A percentile compares a stretch with the other conserved stretches of the same genome.
These are phyloP conservation scores for Calosoma granatense DNA, from an alignment of 1,140 invertebrate species.

Conservation along the genomic window DNA sequence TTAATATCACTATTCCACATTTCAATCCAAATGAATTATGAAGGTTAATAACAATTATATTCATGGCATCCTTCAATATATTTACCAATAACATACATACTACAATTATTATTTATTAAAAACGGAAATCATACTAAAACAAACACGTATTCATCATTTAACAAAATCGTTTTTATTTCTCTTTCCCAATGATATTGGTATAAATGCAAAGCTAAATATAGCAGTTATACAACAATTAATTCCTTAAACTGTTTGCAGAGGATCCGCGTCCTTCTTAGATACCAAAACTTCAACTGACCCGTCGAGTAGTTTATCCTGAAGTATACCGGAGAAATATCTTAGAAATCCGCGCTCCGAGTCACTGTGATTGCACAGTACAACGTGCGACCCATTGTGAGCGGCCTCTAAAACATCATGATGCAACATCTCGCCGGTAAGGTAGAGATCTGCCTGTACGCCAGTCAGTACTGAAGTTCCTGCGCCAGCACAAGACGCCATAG, in stretches of 20 bases:
- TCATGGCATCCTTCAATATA: no score
- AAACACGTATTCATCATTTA: no score
- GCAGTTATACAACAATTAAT: no score
- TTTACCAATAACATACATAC: no score
- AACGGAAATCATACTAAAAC: no score
- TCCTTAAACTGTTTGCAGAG: slow-evolving; percentile 42
- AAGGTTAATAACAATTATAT: no score
- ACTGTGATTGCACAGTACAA: slow-evolving; percentile 90
- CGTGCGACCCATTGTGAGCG: slow-evolving; percentile 59
- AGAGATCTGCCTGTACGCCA: slow-evolving; percentile 64
- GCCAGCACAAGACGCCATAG: slow-evolving; percentile 81
- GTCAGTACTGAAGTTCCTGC: slow-evolving; percentile 71
- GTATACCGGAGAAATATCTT: slow-evolving; percentile 40
- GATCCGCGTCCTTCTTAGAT: slow-evolving; percentile 67
- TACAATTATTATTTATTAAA: no score
- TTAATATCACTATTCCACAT: no score
- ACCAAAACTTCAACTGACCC: slow-evolving; percentile 51
- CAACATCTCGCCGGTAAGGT: slow-evolving; percentile 89
- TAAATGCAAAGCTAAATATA: no score
- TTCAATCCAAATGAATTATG: no score
- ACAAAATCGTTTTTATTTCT: no score
- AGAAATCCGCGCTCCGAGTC: slow-evolving; percentile 90
- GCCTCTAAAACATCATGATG: slow-evolving; percentile 93
- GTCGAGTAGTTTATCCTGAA: slow-evolving; percentile 41
- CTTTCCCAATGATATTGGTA: no score